Evolutionary conservation across 2,113 vertebrate genomes (phyloP), one percentile per base, ranked within the genome.

Genomic region (Pseudorectes ferrugineus): DNA sequence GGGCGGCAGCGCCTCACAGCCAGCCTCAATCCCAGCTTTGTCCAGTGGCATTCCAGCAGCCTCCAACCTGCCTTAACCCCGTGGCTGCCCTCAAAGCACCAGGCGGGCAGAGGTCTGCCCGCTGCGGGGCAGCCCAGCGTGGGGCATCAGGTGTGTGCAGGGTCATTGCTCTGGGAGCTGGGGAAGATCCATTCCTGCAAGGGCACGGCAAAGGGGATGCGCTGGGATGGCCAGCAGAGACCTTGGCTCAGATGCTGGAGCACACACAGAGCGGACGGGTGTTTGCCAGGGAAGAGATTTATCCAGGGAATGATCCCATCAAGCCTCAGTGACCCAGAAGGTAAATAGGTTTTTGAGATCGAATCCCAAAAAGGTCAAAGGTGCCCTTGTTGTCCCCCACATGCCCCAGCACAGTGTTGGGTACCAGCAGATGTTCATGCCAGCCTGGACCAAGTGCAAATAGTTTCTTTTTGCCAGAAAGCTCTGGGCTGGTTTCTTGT

Each of bases 11-110:
- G 94, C 92, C 38, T 78, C 43, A 12, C 21, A 42, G 80, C 72
- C n/a, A 13, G 95, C 46, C 52, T 98, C 97, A 98, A 98, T 98
- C 88, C 93, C 83, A 85, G 97, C 98, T 98, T 98, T 98, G 98
- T 98, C 91, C 35, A 0, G 87, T 57, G 40, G 94, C 97, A 98
- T 98, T 98, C 96, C 95, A 72, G 89, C 91, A 23, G 46, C 35
- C 92, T 97, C 96, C 92, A 65, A 96, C 86, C 95, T 89, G 90
- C 65, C 74, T 72, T 85, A 91, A 91, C 93, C 91, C 84, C 15
- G 1, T 15, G 59, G 77, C 70, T 71, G 89, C 76, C 70, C 8
- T 3, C 5, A 2, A 7, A 70, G 43, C 35, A 23, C 23, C 0
- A 18, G 66, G 18, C 0, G 35, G 49, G 23, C 55, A 43, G 54